Evolutionary conservation across 2,113 vertebrate genomes (phyloP).

Genomic region (Gallinago jamesoni): DNA sequence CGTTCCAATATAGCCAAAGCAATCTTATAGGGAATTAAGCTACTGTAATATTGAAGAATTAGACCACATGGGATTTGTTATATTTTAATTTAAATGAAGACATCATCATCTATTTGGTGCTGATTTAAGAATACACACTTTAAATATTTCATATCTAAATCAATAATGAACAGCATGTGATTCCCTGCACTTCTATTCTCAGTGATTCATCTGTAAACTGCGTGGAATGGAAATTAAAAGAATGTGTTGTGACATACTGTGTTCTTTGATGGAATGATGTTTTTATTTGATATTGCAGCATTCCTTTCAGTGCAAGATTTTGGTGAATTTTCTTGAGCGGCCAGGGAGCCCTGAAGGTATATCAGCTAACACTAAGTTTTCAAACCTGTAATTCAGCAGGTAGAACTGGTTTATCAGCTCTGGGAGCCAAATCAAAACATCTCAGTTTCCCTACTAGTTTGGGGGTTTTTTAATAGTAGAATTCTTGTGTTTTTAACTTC

Average conservation of each 20-base stretch:
- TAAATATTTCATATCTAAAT: slow-evolving; percentile 37
- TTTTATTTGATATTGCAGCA: not conserved
- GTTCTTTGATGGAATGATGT: not conserved
- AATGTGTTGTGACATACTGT: not conserved
- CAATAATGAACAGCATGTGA: slow-evolving; percentile 24
- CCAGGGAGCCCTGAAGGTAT: not conserved
- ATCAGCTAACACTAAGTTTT: not conserved
- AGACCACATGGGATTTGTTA: not conserved
- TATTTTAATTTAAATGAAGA: slow-evolving; percentile 28
- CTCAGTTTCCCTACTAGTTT: not conserved
- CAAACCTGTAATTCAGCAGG: not conserved
- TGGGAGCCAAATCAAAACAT: not conserved
- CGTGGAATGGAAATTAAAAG: not conserved
- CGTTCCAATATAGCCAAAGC: not conserved
- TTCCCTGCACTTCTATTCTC: slow-evolving; percentile 12
- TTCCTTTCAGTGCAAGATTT: not conserved
- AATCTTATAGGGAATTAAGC: not conserved
- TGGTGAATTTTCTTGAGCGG: not conserved
- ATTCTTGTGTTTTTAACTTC: not conserved
- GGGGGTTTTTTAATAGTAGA: not conserved
- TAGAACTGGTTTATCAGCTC: slow-evolving; percentile 1
- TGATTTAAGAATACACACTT: slow-evolving; percentile 32
- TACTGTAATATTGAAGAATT: not conserved
- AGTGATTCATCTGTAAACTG: not conserved
- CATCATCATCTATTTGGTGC: not conserved